phyloP scores from a whole-genome alignment of 2,888 invertebrate species.

The Drosophila gaucha region DNA sequence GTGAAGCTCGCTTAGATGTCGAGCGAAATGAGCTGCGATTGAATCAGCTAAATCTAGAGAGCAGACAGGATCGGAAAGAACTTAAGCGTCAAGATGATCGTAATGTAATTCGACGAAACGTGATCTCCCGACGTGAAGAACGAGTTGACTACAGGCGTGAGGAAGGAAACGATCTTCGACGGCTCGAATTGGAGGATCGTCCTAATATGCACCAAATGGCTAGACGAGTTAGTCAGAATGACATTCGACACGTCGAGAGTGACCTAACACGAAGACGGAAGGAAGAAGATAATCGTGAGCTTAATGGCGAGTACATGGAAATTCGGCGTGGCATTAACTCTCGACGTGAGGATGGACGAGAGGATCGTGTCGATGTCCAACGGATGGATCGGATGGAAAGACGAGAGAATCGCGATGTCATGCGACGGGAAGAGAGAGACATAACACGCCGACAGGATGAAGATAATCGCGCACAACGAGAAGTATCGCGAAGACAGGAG shows the following conservation, averaged over 20 bases:
- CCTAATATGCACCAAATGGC: too few species aligned
- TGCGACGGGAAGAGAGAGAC: background rate
- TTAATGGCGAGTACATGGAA: background rate
- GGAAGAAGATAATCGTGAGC: background rate
- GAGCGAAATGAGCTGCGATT: background rate
- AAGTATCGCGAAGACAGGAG: background rate
- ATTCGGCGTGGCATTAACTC: background rate
- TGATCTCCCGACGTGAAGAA: background rate
- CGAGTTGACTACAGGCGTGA: background rate
- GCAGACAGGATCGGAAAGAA: background rate
- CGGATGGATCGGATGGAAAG: constrained; percentile 1
- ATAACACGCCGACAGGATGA: background rate
- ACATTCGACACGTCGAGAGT: too few species aligned
- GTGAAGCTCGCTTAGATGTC: background rate
- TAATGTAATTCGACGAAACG: background rate
- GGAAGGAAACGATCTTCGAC: background rate
- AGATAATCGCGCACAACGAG: constrained; percentile 3
- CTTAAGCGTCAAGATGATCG: background rate
- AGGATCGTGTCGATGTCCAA: background rate
- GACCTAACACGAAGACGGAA: constrained; percentile 1
- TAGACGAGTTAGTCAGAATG: too few species aligned
- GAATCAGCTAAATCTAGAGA: background rate
- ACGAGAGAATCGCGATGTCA: background rate
- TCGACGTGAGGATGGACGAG: background rate
- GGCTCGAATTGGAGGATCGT: too few species aligned